phyloP scores from a whole-genome alignment of 1,140 invertebrate genomes.

The Neodiprion virginianus region DNA sequence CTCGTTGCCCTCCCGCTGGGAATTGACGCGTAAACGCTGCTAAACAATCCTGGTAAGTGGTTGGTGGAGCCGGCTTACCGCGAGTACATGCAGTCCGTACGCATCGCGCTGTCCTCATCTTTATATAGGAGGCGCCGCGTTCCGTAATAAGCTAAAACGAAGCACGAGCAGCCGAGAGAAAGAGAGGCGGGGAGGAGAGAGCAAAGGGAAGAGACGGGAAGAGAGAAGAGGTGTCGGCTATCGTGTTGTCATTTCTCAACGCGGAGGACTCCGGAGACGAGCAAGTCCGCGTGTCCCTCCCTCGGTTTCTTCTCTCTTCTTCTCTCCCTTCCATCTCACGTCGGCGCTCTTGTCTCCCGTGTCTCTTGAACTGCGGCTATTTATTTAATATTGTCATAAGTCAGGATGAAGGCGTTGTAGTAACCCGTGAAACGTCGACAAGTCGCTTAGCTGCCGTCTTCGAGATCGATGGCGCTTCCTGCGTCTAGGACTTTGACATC shows the following conservation, averaged over 20 bases:
- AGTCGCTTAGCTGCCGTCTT: background rate
- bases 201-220: background rate
- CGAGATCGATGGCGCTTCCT: constrained; percentile 4
- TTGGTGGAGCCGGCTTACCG: constrained; percentile 19
- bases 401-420: constrained; percentile 19
- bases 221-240: constrained; percentile 26
- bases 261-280: constrained; percentile 25
- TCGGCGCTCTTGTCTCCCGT: constrained; percentile 18
- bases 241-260: constrained; percentile 50
- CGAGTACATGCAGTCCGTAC: constrained; percentile 28
- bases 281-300: constrained; percentile 9
- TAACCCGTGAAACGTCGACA: background rate
- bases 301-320: background rate
- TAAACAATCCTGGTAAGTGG: constrained; percentile 46
- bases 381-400: constrained; percentile 46
- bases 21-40: constrained; percentile 43
- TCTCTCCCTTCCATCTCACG: constrained; percentile 17
- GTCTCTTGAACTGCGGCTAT: constrained; percentile 34
- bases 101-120: no score
- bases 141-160: constrained; percentile 1
- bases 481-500: background rate
- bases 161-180: constrained; percentile 21
- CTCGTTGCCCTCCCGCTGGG: constrained; percentile 30
- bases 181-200: constrained; percentile 14
- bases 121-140: constrained; percentile 1